These are phyloP conservation scores for Acrobasis repandana DNA, from an alignment of 2,888 invertebrate genomes.

Conservation along the genomic window DNA sequence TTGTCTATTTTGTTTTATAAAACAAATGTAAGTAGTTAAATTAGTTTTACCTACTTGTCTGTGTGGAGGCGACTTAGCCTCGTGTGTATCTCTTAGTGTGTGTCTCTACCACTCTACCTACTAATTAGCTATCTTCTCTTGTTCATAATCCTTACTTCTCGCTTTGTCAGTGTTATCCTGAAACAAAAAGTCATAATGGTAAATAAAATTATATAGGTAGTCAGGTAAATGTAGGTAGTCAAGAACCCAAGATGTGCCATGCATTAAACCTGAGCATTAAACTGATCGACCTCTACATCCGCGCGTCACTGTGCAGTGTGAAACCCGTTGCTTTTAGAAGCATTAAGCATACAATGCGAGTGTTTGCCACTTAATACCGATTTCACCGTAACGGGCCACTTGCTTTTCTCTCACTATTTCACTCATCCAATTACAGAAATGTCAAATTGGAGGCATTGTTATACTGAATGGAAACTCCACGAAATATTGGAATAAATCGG, in stretches of 20 bases:
- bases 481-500: constrained; percentile 64
- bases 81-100: too few relatives aligned
- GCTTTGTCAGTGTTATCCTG: background rate
- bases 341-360: constrained; percentile 22
- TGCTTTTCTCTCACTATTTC: constrained; percentile 50
- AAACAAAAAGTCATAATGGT: too few relatives aligned
- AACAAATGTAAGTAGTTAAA: too few relatives aligned
- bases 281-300: constrained; percentile 5
- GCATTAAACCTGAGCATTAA: background rate
- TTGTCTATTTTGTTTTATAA: too few relatives aligned
- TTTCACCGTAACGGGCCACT: constrained; percentile 45
- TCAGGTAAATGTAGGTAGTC: background rate
- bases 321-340: constrained; percentile 5
- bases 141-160: too few relatives aligned
- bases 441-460: constrained; percentile 51
- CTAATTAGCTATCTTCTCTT: too few relatives aligned
- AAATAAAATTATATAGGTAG: background rate
- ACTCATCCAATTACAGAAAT: constrained; percentile 59
- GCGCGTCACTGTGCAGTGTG: background rate
- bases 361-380: constrained; percentile 31
- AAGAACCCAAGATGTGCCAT: background rate
- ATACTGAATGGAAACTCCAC: constrained; percentile 46
- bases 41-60: too few relatives aligned
- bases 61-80: too few relatives aligned
- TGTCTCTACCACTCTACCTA: too few relatives aligned